These are phyloP conservation scores for Pelvicachromis taeniatus DNA, from an alignment of 2,113 vertebrate genomes.

Conservation along the genomic window DNA sequence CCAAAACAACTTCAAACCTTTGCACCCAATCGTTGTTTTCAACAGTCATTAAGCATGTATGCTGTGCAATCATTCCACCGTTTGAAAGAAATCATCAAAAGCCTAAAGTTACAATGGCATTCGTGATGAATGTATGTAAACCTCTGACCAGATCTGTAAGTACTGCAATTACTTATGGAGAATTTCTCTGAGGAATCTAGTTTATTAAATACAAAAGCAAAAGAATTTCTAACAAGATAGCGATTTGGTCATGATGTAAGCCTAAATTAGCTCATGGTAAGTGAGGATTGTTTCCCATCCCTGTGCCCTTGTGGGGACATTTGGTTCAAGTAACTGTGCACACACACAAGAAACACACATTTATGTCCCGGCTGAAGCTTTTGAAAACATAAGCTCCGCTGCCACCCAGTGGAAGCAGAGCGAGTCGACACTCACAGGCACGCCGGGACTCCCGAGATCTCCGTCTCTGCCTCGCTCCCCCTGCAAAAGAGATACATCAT, in stretches of 20 bases:
- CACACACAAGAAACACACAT: not conserved
- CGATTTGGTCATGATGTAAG: not conserved
- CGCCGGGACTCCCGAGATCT: conserved; percentile 51
- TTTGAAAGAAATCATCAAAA: not conserved
- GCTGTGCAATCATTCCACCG: not conserved
- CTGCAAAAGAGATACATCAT: conserved; percentile 59
- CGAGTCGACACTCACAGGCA: conserved; percentile 48
- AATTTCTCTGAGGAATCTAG: not conserved
- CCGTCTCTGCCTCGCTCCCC: conserved; percentile 66
- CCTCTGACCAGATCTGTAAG: not conserved
- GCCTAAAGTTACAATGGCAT: not conserved
- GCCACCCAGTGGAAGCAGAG: conserved; percentile 34
- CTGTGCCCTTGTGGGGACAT: conserved; percentile 3
- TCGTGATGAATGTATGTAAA: not conserved
- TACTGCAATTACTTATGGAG: not conserved
- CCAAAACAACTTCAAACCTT: not conserved
- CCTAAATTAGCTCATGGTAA: not conserved
- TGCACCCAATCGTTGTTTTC: not conserved
- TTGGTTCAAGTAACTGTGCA: not conserved
- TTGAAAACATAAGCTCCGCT: not conserved
- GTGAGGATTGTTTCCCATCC: not conserved
- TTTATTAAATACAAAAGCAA: not conserved
- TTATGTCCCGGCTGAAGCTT: not conserved
- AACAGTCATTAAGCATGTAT: not conserved
- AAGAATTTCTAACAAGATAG: not conserved